A percentile compares a stretch with the other conserved stretches of the same genome.
Evolutionary conservation across 2,888 invertebrate genomes (phyloP).

Genomic region (Glyphotaelius pellucidus): DNA sequence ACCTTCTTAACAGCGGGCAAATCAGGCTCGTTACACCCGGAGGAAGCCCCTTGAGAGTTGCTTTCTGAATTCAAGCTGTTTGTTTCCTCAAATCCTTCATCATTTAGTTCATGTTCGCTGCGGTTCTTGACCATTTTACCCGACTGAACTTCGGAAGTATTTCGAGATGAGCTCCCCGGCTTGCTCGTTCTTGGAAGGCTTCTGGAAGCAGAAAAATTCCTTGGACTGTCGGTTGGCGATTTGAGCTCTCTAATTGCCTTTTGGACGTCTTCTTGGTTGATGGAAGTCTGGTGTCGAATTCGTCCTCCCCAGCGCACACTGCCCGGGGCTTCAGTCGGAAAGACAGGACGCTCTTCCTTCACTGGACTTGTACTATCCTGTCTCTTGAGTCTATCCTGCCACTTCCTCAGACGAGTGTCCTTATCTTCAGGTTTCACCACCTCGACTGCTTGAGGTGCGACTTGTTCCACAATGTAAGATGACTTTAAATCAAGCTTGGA

Average conservation of each 20-base stretch:
- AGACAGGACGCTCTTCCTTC: constrained; percentile 67
- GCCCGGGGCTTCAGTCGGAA: constrained; percentile 69
- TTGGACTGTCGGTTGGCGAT: constrained; percentile 79
- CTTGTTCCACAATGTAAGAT: constrained; percentile 74
- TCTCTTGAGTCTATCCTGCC: constrained; percentile 83
- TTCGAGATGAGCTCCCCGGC: constrained; percentile 53
- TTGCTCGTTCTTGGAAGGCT: constrained; percentile 66
- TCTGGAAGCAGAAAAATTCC: constrained; percentile 65
- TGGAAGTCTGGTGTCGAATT: constrained; percentile 82
- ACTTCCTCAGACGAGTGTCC: constrained; percentile 80
- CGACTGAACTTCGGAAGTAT: constrained; percentile 69
- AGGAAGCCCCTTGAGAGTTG: constrained; percentile 90
- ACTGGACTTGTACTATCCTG: constrained; percentile 67
- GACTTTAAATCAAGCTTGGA: constrained; percentile 76
- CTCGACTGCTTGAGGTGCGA: constrained; percentile 72
- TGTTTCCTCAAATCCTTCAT: constrained; percentile 94
- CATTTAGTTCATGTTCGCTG: constrained; percentile 86
- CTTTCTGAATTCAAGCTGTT: constrained; percentile 92
- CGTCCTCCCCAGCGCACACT: constrained; percentile 73
- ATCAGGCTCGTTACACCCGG: constrained; percentile 83
- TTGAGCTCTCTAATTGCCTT: constrained; percentile 82
- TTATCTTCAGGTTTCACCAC: constrained; percentile 75
- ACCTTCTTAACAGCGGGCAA: constrained; percentile 69
- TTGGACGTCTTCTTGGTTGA: constrained; percentile 84
- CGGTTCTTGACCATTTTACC: constrained; percentile 77